Base-by-base conservation (phyloP, 1,140 invertebrate species). In the Andrena cerasifolii region DNA sequence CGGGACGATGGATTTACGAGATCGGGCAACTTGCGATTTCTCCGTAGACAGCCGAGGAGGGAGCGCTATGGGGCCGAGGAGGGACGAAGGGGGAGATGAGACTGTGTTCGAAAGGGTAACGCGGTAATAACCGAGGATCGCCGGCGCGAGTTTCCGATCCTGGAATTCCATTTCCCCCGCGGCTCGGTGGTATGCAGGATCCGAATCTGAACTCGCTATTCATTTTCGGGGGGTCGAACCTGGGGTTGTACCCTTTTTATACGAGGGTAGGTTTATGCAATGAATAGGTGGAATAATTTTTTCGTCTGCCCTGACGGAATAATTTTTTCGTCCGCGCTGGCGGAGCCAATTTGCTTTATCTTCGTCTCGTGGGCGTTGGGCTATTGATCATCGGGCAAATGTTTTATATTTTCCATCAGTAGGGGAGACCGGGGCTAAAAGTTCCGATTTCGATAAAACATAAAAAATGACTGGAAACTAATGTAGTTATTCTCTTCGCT, bases 1-100 rank as follows among this genome's bases (percentile, higher is more conserved):
- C 33, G 21, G 26, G 43, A 28, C 71, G 71, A 74, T 74, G 71
- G 65, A 74, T 74, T 65, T 53, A 65, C 36, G 61, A 65, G 61
- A 21, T 21, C n/a, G 56, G 18, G 36, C 21, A 53, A 74, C 47
- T 65, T 65, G 21, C 12, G 40, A 49, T 58, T 45, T 49, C 24
- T 4, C 26, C n/a, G n/a, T n/a, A n/a, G n/a, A n/a, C n/a, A n/a
- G n/a, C n/a, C n/a, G n/a, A n/a, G n/a, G n/a, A 28, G 18, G 21
- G 4, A 24, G 16, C 28, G 18, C 47, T 16, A n/a, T 18, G 47
- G 53, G 7, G 16, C 16, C 18, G 6, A 26, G 26, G 40, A n/a
- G 40, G 43, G 43, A 21, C 14, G 18, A 26, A n/a, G 12, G 7
- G 28, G 18, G 49, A 54, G 26, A 21, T 36, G 58, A 51, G 62